Percentiles rank a stretch among this genome's conserved stretches.
phyloP scores from a whole-genome alignment of 2,888 invertebrate genomes.

The Blastobasis adustella region DNA sequence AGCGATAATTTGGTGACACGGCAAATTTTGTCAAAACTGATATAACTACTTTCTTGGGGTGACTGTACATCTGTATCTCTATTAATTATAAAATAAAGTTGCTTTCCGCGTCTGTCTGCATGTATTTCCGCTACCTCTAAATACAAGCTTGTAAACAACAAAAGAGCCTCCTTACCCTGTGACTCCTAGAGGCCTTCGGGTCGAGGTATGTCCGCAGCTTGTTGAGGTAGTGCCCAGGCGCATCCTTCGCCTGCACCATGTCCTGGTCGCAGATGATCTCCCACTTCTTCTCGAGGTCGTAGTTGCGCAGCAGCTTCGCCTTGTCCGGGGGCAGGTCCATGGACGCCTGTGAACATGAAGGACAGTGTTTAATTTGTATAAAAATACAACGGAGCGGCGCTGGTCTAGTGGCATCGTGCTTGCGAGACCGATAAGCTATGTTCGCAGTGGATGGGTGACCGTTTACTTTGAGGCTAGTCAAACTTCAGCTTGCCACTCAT shows the following conservation, averaged over 20 bases:
- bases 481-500: conserved; percentile 1
- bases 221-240: conserved; percentile 96
- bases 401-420: no score
- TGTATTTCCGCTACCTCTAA: no score
- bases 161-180: conserved; percentile 81
- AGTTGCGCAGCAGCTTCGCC: conserved; percentile 94
- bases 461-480: no score
- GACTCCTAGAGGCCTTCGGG: conserved; percentile 96
- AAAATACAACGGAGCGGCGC: not conserved
- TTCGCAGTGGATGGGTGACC: conserved; percentile 13
- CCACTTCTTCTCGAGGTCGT: conserved; percentile 99
- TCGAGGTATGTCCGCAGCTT: conserved; percentile 96
- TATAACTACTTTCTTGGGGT: no score
- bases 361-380: not conserved
- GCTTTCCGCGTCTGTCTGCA: no score
- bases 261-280: conserved; percentile 99
- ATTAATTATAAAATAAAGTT: no score
- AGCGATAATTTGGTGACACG: no score
- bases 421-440: no score
- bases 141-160: no score
- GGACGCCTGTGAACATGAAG: conserved; percentile 85
- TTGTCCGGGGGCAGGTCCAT: conserved; percentile 99
- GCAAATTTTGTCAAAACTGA: no score
- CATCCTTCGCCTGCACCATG: conserved; percentile 98
- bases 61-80: no score